Base-by-base conservation (phyloP, 2,113 vertebrate species). In the Serinus canaria region DNA sequence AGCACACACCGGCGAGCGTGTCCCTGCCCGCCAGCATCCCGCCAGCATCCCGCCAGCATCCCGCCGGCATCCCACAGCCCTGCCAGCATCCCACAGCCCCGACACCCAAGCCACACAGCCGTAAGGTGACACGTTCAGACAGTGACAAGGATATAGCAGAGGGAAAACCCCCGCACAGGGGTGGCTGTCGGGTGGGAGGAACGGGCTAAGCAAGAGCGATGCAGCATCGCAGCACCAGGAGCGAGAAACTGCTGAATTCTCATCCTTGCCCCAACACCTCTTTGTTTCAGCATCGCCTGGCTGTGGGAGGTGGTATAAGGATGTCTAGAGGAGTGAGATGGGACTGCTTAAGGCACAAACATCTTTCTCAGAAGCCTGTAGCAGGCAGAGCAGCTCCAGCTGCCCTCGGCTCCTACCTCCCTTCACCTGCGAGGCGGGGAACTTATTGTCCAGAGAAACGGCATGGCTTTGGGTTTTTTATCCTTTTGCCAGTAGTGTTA, bases 251-350 rank as follows among this genome's bases (percentile, higher is more conserved):
- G 83, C 83, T 96, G 62, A 50, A 79, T 78, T 78, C n/a, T 56
- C 90, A 89, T 66, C 69, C 90, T 35, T 82, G 91, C 66, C 68
- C 80, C 46, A 28, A 37, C 79, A 59, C 27, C 47, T 95, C 96
- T 96, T 93, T 95, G 94, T 95, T 81, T 87, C 92, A 82, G 88
- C 52, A 56, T 94, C 86, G 70, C 60, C 59, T 0, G 21, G 64
- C 87, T 81, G 82, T 46, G 47, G 78, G 67, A 95, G 89, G 87
- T 62, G 63, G 87, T 27, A 8, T 21, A 43, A 82, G 33, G 62
- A 68, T 75, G 66, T 59, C 79, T 39, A 58, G 82, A 75, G 67
- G 82, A 90, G 82, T 15, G 80, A 72, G 75, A 55, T 2, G 13
- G 78, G 75, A 39, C 74, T 85, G 59, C 55, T 84, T 21, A 68